These are phyloP conservation scores for Idaea biselata DNA, from an alignment of 2,888 invertebrate genomes.

Conservation along the genomic window DNA sequence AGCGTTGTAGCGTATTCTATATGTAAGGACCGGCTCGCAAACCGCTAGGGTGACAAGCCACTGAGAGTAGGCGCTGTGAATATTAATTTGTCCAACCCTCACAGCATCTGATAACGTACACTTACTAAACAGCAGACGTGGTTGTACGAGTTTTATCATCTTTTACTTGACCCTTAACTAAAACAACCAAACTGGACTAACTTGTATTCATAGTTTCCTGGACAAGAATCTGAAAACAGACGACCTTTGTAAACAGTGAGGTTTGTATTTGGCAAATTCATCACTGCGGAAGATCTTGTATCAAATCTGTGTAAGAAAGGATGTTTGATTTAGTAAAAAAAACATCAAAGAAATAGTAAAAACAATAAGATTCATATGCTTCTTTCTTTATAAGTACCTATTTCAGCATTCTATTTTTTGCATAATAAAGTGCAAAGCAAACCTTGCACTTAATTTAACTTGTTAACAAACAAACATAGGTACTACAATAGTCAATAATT, in stretches of 20 bases:
- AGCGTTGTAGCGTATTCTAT: too few relatives aligned
- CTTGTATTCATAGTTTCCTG: conserved; percentile 51
- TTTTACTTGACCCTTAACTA: neutral
- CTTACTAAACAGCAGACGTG: neutral
- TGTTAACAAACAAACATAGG: too few relatives aligned
- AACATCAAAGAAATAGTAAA: conserved; percentile 7
- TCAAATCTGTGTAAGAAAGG: conserved; percentile 45
- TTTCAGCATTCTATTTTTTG: too few relatives aligned
- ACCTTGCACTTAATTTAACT: too few relatives aligned
- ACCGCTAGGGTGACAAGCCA: too few relatives aligned
- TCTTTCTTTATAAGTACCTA: too few relatives aligned
- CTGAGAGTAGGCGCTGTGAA: neutral
- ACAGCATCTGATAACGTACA: neutral
- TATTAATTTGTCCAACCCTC: neutral
- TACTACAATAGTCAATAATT: too few relatives aligned
- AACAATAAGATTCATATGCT: neutral
- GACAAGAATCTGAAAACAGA: conserved; percentile 54
- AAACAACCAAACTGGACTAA: conserved; percentile 24
- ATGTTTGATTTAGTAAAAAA: conserved; percentile 10
- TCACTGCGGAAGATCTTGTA: conserved; percentile 33
- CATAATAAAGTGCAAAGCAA: too few relatives aligned
- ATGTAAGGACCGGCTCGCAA: too few relatives aligned
- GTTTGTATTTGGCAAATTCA: conserved; percentile 40
- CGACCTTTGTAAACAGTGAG: conserved; percentile 46
- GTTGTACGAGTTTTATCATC: neutral